Evolutionary conservation across 1,140 invertebrate genomes (phyloP).

Genomic region (Lucilia cuprina): DNA sequence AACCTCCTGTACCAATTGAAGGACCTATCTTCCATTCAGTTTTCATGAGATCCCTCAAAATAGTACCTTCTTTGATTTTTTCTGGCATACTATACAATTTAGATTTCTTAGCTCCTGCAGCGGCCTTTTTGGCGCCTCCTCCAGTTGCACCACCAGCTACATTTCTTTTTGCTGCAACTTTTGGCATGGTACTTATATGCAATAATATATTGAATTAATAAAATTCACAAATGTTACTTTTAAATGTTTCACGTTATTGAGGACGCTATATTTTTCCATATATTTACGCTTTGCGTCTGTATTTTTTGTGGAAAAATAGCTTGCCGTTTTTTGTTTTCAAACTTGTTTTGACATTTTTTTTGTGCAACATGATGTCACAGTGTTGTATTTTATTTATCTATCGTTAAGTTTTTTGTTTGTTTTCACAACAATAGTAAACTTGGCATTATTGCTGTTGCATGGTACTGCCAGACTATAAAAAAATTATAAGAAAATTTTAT

Average conservation of each 20-base stretch:
- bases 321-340: slow-evolving; percentile 26
- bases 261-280: neutral
- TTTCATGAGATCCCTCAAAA: slow-evolving; percentile 77
- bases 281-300: neutral
- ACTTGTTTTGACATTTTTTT: slow-evolving; percentile 28
- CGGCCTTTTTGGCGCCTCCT: slow-evolving; percentile 39
- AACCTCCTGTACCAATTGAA: slow-evolving; percentile 91
- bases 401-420: neutral
- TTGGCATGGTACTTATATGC: slow-evolving; percentile 46
- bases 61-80: slow-evolving; percentile 76
- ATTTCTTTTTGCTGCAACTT: slow-evolving; percentile 46
- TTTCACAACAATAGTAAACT: neutral
- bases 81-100: slow-evolving; percentile 79
- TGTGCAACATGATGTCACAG: neutral
- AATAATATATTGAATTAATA: neutral
- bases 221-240: too few relatives aligned
- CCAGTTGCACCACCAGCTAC: slow-evolving; percentile 33
- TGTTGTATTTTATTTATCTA: neutral
- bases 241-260: neutral
- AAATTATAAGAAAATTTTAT: too few relatives aligned
- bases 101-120: slow-evolving; percentile 65
- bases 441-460: neutral
- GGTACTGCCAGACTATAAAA: neutral
- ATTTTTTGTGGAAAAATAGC: slow-evolving; percentile 3
- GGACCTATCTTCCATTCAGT: slow-evolving; percentile 84